Conservation (phyloP, 2,888 invertebrate genomes). For the Cyclophora punctaria region DNA sequence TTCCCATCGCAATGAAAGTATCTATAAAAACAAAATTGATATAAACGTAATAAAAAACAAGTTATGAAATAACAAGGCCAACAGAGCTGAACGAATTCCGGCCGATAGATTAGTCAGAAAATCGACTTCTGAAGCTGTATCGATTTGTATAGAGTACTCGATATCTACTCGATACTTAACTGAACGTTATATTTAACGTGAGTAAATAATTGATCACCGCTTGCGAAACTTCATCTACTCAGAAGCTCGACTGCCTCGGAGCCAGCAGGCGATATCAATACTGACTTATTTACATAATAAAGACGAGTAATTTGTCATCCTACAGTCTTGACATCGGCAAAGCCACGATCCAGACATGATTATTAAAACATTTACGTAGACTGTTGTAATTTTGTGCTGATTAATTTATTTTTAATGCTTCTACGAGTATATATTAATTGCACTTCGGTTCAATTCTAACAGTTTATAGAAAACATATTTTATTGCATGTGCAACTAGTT, state of each 20-base stretch:
- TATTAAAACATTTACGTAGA: not conserved
- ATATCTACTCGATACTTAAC: slow-evolving; percentile 3
- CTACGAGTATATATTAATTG: too few relatives aligned
- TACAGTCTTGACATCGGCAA: slow-evolving; percentile 7
- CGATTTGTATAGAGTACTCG: not conserved
- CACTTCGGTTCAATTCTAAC: too few relatives aligned
- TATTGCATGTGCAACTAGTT: too few relatives aligned
- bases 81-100: slow-evolving; percentile 25
- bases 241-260: slow-evolving; percentile 1
- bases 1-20: slow-evolving; percentile 4
- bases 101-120: slow-evolving; percentile 20
- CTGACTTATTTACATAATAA: slow-evolving; percentile 18
- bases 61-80: slow-evolving; percentile 30
- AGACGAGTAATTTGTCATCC: slow-evolving; percentile 17
- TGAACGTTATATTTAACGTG: slow-evolving; percentile 12
- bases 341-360: slow-evolving; percentile 1
- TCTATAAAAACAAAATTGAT: slow-evolving; percentile 5
- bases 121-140: slow-evolving; percentile 10
- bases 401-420: too few relatives aligned
- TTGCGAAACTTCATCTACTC: slow-evolving; percentile 17
- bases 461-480: too few relatives aligned
- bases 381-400: too few relatives aligned
- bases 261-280: slow-evolving; percentile 15
- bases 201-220: slow-evolving; percentile 20
- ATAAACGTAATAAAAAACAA: slow-evolving; percentile 17